phyloP scores from a whole-genome alignment of 2,113 vertebrate genomes.

The Catharus bicknelli region DNA sequence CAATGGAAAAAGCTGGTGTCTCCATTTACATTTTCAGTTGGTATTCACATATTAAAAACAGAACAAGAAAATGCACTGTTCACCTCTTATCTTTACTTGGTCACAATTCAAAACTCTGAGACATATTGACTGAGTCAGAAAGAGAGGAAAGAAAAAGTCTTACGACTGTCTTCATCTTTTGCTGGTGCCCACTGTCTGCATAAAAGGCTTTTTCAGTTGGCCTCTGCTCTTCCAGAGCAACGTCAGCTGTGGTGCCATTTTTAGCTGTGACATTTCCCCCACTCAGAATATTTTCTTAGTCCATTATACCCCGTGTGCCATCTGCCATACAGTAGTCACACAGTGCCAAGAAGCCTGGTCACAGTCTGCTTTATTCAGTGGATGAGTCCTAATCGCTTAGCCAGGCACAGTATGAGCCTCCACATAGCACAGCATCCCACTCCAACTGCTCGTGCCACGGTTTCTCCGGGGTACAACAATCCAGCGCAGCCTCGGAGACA shows the following conservation, averaged over 20 bases:
- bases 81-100: neutral
- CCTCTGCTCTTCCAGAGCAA: neutral
- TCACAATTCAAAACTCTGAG: neutral
- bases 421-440: neutral
- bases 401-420: neutral
- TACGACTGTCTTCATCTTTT: neutral
- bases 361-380: neutral
- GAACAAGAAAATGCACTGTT: neutral
- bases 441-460: neutral
- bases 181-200: neutral
- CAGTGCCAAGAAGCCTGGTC: neutral
- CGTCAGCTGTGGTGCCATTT: neutral
- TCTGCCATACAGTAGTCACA: neutral
- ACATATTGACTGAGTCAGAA: neutral
- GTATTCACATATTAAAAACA: neutral
- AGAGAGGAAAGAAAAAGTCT: neutral
- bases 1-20: neutral
- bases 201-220: neutral
- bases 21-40: neutral
- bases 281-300: conserved; percentile 24
- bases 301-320: neutral
- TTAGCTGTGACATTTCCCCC: conserved; percentile 34
- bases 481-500: neutral
- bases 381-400: neutral
- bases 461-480: neutral